phyloP scores from a whole-genome alignment of 2,888 invertebrate genomes.

The Latrodectus hesperus region DNA sequence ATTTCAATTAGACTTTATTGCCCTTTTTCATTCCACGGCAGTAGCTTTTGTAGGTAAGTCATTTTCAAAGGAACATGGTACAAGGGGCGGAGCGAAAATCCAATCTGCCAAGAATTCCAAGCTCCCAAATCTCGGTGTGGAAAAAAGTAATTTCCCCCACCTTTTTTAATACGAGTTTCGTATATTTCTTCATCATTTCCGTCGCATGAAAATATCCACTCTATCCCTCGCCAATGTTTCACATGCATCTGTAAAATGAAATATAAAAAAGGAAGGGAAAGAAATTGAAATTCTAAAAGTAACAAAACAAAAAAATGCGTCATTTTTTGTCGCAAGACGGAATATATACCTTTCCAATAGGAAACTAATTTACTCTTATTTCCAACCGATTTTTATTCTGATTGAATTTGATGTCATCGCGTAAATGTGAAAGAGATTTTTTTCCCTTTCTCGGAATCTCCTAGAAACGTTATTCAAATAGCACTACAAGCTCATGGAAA shows the following conservation, averaged over 20 bases:
- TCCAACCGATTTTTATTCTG: conserved; percentile 21
- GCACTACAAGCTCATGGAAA: neutral
- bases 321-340: neutral
- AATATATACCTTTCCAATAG: conserved; percentile 6
- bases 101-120: neutral
- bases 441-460: neutral
- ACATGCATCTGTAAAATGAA: conserved; percentile 2
- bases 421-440: neutral
- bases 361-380: conserved; percentile 41
- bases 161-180: neutral
- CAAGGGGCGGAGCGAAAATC: neutral
- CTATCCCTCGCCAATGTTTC: conserved; percentile 20
- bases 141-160: neutral
- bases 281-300: conserved; percentile 7
- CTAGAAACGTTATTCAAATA: conserved; percentile 12
- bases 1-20: conserved; percentile 2
- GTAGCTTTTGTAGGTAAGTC: neutral
- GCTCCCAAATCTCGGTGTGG: neutral
- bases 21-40: neutral
- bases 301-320: neutral
- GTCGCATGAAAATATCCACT: conserved; percentile 39
- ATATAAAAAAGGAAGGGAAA: neutral
- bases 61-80: neutral
- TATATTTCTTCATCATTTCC: neutral
- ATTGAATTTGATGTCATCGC: conserved; percentile 36